Base-by-base conservation (phyloP, 2,888 invertebrate genomes). In the Syrphus vitripennis region DNA sequence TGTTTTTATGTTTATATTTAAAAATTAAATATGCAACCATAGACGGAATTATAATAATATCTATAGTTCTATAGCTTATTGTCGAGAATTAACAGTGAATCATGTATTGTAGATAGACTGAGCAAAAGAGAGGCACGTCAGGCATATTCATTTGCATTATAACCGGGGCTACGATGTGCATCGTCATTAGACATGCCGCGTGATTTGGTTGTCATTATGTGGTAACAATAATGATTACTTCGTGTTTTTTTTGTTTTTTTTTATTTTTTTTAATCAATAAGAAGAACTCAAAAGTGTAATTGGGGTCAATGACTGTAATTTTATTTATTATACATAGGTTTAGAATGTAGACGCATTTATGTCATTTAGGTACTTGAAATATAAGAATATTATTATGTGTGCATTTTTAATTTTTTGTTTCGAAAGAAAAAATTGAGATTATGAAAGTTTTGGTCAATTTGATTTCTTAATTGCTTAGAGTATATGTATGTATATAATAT, bases 181-280 rank as follows among this genome's bases (percentile, higher is more conserved):
- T 29, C 72, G 78, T 57, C 83, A 79, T 83, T 79, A 83, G 83
- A 75, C 79, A 79, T 75, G 79, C 75, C 40, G 34, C 37, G 69
- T 83, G 83, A 79, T 83, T 83, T 75, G 63, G 67, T 55, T 70
- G 74, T 74, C 74, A 75, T 74, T 83, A 79, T 70, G 69, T 26
- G 69, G 74, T 72, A 74, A 78, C 48, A 48, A 55, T 29, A 57
- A 57, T 79, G 79, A 50, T 79, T 24, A 57, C 42, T 63, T 45
- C 70, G 75, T 74, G 69, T 7, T 65, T 50, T 61, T 77, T 65
- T 26, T 34, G 14, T 31, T 37, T 42, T 42, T 16, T 6, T 42
- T n/a, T 2, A 6, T n/a, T 14, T 53, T 14, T 29, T 55, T 63
- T 19, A 76, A 71, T 65, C 67, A 74, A 72, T 78, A 70, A 40